Percentiles rank a stretch among this genome's conserved stretches.
phyloP scores from a whole-genome alignment of 2,113 vertebrate species.

The Heptranchias perlo region DNA sequence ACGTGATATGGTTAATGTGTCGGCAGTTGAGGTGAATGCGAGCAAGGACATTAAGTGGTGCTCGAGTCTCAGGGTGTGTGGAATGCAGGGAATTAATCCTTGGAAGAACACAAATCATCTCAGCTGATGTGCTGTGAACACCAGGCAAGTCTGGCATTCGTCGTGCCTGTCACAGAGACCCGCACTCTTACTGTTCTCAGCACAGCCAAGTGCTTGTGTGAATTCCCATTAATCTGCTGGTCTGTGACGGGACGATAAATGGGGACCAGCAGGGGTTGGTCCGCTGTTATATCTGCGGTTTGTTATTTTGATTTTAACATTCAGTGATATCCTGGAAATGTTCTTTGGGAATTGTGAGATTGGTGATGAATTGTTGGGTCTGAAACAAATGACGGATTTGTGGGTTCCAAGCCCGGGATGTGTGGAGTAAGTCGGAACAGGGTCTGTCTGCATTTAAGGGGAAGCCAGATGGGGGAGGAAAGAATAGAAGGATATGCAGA shows the following conservation, averaged over 20 bases:
- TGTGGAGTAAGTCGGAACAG: too few species aligned
- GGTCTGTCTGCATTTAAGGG: too few species aligned
- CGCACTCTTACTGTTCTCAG: neutral
- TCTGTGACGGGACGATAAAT: neutral
- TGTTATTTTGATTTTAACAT: neutral
- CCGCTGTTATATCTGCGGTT: neutral
- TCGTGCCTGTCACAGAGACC: neutral
- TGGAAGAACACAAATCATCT: neutral
- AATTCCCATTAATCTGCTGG: neutral
- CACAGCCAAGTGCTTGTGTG: neutral
- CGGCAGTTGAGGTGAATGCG: neutral
- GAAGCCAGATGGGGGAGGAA: too few species aligned
- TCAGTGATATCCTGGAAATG: neutral
- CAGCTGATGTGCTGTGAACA: neutral
- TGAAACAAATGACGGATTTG: neutral
- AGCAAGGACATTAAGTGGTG: neutral
- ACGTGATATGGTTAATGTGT: neutral
- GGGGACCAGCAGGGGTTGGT: neutral
- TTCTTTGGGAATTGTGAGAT: neutral
- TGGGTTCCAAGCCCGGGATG: too few species aligned
- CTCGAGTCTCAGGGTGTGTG: neutral
- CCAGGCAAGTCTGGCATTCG: neutral
- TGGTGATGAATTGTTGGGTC: neutral
- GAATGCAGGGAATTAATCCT: neutral
- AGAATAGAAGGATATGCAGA: too few species aligned